Conservation (phyloP, 1,140 invertebrate species). For the Eupristina koningsbergeri region DNA sequence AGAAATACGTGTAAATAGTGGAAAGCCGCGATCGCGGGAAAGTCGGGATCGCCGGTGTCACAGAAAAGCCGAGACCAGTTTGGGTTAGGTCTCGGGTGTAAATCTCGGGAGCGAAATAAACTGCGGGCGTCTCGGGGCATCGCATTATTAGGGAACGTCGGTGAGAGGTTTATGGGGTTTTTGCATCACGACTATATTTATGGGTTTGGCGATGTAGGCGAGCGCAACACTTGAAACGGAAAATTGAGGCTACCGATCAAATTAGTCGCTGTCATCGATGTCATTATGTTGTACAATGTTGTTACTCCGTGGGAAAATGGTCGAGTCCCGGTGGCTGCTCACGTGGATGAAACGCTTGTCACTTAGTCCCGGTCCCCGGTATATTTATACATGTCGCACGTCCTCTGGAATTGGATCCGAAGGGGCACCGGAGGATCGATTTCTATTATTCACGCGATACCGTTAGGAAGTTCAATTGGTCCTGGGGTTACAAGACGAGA, state of each 20-base stretch:
- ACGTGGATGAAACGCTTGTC: slow-evolving; percentile 41
- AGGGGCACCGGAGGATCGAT: slow-evolving; percentile 39
- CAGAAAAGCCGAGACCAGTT: too few species aligned
- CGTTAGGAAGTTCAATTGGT: slow-evolving; percentile 49
- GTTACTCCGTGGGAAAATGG: slow-evolving; percentile 44
- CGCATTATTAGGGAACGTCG: not conserved
- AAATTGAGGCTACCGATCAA: not conserved
- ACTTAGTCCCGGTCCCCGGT: slow-evolving; percentile 28
- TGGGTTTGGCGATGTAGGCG: not conserved
- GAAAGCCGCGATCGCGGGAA: too few species aligned
- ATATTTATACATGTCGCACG: not conserved
- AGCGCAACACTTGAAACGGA: not conserved
- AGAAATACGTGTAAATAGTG: not conserved
- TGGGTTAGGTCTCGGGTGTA: too few species aligned
- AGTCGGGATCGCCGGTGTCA: too few species aligned
- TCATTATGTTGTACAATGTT: slow-evolving; percentile 25
- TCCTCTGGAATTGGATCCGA: slow-evolving; percentile 32
- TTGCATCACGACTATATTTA: not conserved
- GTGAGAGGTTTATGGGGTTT: not conserved
- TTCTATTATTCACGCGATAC: slow-evolving; percentile 49
- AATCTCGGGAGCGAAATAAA: not conserved
- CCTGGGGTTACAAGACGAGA: slow-evolving; percentile 26
- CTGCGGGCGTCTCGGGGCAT: not conserved
- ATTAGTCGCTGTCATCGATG: not conserved
- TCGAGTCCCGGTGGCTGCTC: not conserved